Evolutionary conservation across 2,113 vertebrate genomes (phyloP), one percentile per base, ranked within the genome.

Genomic region (Ursus arctos): DNA sequence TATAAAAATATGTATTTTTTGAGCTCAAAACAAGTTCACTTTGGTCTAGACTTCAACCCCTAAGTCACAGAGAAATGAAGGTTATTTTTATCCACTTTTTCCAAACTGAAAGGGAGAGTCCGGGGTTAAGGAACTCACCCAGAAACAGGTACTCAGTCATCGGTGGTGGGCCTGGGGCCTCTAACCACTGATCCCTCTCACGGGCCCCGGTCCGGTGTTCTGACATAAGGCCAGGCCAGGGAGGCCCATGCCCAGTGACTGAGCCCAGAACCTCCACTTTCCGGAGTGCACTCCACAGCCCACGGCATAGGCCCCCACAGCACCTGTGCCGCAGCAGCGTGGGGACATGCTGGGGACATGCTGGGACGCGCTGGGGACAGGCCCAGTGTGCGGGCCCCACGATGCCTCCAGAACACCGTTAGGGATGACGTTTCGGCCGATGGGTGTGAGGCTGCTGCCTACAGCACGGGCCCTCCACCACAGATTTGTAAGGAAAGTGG

Each of bases 321-420:
- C n/a, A 63, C 47, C 22, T 6, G 22, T 2, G 36, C 49, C 2
- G 9, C 5, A 7, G 33, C 19, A 0, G 5, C 28, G 3, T 0
- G 14, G 31, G 43, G 18, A 47, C 2, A 0, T 0, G 0, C 40
- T 4, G 12, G 53, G 2, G 82, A 47, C 2, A 0, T 0, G 0
- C 40, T 4, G 12, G 53, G 3, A 47, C 2, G 0, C 0, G 0
- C 40, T 4, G 12, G 53, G 3, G 82, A n/a, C 1, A 22, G 40
- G 31, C 31, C 16, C 24, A 22, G 53, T 3, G 7, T 24, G 18
- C 3, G 24, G 7, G 24, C 47, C 7, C 40, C 43, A 16, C 2
- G 13, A 47, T 28, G 40, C 43, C 40, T 47, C 36, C 1, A 3
- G 0, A n/a, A 26, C 51, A 33, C 21, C 1, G 8, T 3, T 2